These are phyloP conservation scores for Gymnodraco acuticeps DNA, from an alignment of 2,797 vertebrate genomes.

Conservation along the genomic window DNA sequence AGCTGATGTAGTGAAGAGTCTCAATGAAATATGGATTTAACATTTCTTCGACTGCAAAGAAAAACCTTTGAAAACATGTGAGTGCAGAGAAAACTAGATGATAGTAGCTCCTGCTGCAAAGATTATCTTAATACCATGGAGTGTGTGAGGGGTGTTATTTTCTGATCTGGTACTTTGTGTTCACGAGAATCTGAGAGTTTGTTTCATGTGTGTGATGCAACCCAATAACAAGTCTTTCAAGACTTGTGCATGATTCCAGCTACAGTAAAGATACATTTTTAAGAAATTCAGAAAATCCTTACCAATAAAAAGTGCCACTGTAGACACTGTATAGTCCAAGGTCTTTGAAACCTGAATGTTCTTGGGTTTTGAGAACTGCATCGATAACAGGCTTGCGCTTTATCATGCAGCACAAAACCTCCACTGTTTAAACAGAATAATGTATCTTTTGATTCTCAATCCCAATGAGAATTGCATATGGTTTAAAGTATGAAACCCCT, in stretches of 20 bases:
- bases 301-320: neutral
- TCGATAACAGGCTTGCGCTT: neutral
- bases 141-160: constrained; percentile 1
- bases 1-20: neutral
- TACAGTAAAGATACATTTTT: constrained; percentile 1
- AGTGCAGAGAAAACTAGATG: neutral
- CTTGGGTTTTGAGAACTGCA: neutral
- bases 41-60: neutral
- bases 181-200: constrained; percentile 1
- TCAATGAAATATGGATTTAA: neutral
- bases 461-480: no score
- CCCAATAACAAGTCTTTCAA: neutral
- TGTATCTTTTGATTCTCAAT: neutral
- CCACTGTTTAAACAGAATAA: neutral
- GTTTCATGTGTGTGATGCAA: constrained; percentile 23
- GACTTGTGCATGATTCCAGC: constrained; percentile 9
- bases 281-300: constrained; percentile 1
- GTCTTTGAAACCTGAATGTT: neutral
- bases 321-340: neutral
- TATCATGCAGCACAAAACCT: neutral
- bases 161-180: constrained; percentile 17
- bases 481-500: no score
- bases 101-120: neutral
- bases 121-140: neutral
- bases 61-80: no score